A percentile compares a stretch with the other conserved stretches of the same genome.
Evolutionary conservation across 1,140 invertebrate species (phyloP).

Genomic region (Pissodes strobi): DNA sequence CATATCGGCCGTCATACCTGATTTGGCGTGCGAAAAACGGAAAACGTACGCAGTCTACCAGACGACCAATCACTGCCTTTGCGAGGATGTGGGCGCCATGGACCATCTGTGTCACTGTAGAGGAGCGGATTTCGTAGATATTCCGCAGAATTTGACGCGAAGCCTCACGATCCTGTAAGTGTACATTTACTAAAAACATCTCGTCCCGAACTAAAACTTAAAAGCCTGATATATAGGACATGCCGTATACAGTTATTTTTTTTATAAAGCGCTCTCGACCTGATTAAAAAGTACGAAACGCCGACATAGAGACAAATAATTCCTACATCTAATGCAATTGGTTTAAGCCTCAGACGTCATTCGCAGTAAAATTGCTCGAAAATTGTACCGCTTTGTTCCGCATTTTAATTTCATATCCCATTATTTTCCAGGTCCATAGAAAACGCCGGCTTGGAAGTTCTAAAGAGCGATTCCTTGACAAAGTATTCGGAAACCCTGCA

Average conservation of each 20-base stretch:
- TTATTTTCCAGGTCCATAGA: constrained; percentile 45
- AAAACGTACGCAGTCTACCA: background rate
- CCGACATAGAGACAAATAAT: no score
- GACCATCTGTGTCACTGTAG: constrained; percentile 41
- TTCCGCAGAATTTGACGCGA: constrained; percentile 39
- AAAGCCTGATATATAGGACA: no score
- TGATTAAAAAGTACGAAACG: no score
- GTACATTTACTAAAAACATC: background rate
- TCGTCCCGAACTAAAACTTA: no score
- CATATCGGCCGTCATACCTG: background rate
- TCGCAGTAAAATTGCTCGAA: no score
- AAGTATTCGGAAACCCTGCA: constrained; percentile 46
- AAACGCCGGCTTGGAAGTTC: constrained; percentile 48
- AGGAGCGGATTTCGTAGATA: constrained; percentile 39
- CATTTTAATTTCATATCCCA: background rate
- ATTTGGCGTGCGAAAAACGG: background rate
- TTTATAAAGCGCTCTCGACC: no score
- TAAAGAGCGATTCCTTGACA: constrained; percentile 46
- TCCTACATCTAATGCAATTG: no score
- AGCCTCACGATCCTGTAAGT: constrained; percentile 44
- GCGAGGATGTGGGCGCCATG: constrained; percentile 17
- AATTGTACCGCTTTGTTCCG: no score
- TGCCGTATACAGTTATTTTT: no score
- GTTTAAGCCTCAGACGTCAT: no score
- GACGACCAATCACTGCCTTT: constrained; percentile 25